Percentiles rank a stretch among this genome's conserved stretches.
Evolutionary conservation across 1,140 invertebrate species (phyloP).

Genomic region (Drosophila saltans): DNA sequence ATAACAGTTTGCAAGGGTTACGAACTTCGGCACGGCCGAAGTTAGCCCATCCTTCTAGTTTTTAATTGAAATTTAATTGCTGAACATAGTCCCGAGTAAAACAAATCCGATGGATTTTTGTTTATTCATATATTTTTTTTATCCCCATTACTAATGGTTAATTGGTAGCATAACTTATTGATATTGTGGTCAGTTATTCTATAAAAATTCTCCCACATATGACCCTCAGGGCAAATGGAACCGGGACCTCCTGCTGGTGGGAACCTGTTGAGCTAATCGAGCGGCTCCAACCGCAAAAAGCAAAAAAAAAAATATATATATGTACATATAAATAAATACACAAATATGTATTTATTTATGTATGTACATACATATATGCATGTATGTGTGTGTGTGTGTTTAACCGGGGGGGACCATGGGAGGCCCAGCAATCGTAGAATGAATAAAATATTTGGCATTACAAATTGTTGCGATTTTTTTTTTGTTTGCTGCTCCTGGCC

Average conservation of each 20-base stretch:
- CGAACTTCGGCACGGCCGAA: too few relatives aligned
- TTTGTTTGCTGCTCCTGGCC: constrained; percentile 26
- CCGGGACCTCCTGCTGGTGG: constrained; percentile 33
- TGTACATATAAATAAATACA: constrained; percentile 54
- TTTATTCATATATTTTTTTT: too few relatives aligned
- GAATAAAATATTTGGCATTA: constrained; percentile 80
- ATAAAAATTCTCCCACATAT: background rate
- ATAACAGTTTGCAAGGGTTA: too few relatives aligned
- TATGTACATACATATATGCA: background rate
- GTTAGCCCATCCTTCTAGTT: too few relatives aligned
- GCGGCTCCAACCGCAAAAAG: constrained; percentile 30
- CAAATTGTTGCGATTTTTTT: constrained; percentile 78
- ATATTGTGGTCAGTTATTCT: too few relatives aligned
- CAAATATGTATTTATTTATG: constrained; percentile 72
- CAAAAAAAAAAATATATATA: constrained; percentile 6
- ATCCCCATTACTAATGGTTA: too few relatives aligned
- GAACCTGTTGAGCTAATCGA: constrained; percentile 75
- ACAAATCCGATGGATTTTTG: too few relatives aligned
- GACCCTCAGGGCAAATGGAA: background rate
- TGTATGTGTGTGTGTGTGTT: background rate
- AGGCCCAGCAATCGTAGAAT: constrained; percentile 52
- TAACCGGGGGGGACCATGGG: constrained; percentile 34
- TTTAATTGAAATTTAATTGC: too few relatives aligned
- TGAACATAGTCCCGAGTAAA: too few relatives aligned
- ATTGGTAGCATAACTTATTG: too few relatives aligned